phyloP scores from a whole-genome alignment of 1,140 invertebrate genomes.

The Drosophila nannoptera region DNA sequence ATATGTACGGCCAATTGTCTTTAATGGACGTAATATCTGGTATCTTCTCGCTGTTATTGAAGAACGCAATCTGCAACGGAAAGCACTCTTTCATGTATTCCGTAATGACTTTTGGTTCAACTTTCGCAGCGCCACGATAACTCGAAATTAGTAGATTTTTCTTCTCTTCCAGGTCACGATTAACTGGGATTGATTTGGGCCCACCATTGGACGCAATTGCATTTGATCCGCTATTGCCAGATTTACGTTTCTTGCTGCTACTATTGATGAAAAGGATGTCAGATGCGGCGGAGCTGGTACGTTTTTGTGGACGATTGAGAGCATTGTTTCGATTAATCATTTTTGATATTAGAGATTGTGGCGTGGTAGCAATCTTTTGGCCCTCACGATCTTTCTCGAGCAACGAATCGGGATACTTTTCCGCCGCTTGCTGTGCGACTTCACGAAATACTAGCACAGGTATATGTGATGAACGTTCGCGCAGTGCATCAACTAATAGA shows the following conservation, averaged over 20 bases:
- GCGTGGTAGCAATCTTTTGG: constrained; percentile 66
- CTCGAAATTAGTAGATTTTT: constrained; percentile 59
- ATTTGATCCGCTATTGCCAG: not conserved
- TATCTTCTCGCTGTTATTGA: constrained; percentile 69
- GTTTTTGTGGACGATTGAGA: constrained; percentile 61
- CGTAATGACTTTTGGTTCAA: constrained; percentile 45
- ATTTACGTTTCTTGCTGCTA: constrained; percentile 60
- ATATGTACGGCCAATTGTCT: constrained; percentile 70
- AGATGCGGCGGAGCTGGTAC: constrained; percentile 49
- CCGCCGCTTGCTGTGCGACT: constrained; percentile 64
- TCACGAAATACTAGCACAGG: constrained; percentile 57
- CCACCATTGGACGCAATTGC: constrained; percentile 50
- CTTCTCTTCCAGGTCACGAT: constrained; percentile 58
- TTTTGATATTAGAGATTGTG: constrained; percentile 65
- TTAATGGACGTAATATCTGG: constrained; percentile 68
- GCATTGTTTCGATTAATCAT: constrained; percentile 70
- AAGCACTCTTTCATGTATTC: constrained; percentile 72
- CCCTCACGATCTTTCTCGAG: constrained; percentile 68
- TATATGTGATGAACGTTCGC: constrained; percentile 55
- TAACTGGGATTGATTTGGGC: constrained; percentile 44
- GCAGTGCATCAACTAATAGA: constrained; percentile 56
- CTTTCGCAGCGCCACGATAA: constrained; percentile 45
- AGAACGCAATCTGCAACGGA: constrained; percentile 64
- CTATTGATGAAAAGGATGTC: constrained; percentile 27
- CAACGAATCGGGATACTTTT: constrained; percentile 65